Base-by-base conservation (phyloP, 2,113 vertebrate species). In the Columba janthina region DNA sequence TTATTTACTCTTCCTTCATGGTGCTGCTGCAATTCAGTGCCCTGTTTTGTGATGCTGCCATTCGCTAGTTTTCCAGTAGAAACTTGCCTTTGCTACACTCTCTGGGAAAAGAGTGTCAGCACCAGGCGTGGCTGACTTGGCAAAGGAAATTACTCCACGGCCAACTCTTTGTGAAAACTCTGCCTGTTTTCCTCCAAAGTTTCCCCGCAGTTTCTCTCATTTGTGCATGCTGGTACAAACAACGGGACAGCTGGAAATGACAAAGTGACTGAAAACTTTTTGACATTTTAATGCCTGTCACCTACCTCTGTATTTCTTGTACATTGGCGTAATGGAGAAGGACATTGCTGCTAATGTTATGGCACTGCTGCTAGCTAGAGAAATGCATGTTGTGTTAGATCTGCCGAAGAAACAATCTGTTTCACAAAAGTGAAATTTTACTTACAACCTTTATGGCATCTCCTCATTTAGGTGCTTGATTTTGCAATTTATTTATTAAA, bases 81-180 rank as follows among this genome's bases (percentile, higher is more conserved):
- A 60, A 81, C 88, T 81, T 90, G 90, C 24, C 75, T 90, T 77
- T 72, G 32, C 38, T 42, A 26, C 72, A 46, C 0, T 46, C 65
- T 64, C 60, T 72, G 88, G 66, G 79, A 87, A 88, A 80, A 20
- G 18, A 50, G 21, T 88, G 89, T 66, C 85, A 93, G 77, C 44
- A 60, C n/a, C 72, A 90, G 93, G 94, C 8, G 61, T 48, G 88
- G 93, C 42, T 50, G 61, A 60, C 53, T 90, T 96, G 88, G 93
- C 94, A 93, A 67, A 91, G 88, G 88, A 96, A 96, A 29, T 9
- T 11, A 78, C 44, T 74, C 32, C 29, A 40, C 22, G 2, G 87
- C 77, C 89, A 89, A 57, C 60, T 40, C 77, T 67, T 42, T 78
- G 29, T 56, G 70, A 65, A 74, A 78, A 20, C 26, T 67, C 54